Evolutionary conservation across 2,113 vertebrate species (phyloP).

Genomic region (Halichoerus grypus): DNA sequence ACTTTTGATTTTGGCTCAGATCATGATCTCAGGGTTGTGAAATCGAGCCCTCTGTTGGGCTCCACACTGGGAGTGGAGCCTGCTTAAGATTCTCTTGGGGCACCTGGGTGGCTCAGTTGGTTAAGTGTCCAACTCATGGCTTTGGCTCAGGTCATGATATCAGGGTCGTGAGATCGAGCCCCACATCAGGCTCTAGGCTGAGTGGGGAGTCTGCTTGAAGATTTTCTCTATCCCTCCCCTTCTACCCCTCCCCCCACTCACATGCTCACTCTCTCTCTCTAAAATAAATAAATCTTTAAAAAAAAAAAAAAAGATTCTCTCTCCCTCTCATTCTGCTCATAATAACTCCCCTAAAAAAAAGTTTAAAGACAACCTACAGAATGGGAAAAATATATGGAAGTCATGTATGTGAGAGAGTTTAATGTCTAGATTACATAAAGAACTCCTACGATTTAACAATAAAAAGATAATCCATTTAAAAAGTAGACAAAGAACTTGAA

Average conservation of each 20-base stretch:
- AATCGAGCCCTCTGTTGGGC: not conserved
- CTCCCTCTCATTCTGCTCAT: not conserved
- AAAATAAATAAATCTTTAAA: not conserved
- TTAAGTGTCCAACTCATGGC: not conserved
- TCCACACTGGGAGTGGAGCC: not conserved
- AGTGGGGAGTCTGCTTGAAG: not conserved
- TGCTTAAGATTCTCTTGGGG: not conserved
- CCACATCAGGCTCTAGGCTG: not conserved
- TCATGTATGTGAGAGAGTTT: not conserved
- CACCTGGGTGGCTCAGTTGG: not conserved
- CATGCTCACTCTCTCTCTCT: not conserved
- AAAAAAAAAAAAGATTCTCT: not conserved
- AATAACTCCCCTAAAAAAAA: not conserved
- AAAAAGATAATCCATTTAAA: slow-evolving; percentile 40
- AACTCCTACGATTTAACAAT: not conserved
- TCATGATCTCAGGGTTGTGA: not conserved
- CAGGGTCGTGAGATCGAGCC: not conserved
- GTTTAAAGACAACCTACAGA: not conserved
- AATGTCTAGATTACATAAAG: not conserved
- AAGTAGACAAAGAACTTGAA: slow-evolving; percentile 19
- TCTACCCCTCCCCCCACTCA: not conserved
- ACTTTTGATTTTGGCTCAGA: not conserved
- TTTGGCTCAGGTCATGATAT: not conserved
- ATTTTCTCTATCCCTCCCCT: not conserved
- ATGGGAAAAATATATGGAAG: not conserved